These are phyloP conservation scores for Idaea straminata DNA, from an alignment of 2,888 invertebrate species.

Conservation along the genomic window DNA sequence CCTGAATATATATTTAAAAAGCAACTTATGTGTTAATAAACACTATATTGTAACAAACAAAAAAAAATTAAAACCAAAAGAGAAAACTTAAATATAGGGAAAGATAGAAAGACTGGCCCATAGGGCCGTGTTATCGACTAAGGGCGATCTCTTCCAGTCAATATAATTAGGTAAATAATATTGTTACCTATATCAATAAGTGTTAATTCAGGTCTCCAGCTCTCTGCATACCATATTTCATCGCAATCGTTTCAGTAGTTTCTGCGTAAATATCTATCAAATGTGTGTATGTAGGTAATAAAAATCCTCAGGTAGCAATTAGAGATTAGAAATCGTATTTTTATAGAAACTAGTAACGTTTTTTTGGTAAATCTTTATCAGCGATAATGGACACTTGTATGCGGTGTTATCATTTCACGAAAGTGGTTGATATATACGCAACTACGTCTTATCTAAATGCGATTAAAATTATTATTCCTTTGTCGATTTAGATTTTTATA, in stretches of 20 bases:
- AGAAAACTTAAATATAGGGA: too few relatives aligned
- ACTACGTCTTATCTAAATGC: neutral
- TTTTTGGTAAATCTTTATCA: neutral
- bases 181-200: too few relatives aligned
- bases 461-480: neutral
- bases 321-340: neutral
- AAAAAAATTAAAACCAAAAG: too few relatives aligned
- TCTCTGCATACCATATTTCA: neutral
- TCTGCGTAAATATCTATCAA: neutral
- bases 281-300: neutral
- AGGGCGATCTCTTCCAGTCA: too few relatives aligned
- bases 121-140: too few relatives aligned
- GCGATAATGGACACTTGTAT: neutral
- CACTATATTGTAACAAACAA: too few relatives aligned
- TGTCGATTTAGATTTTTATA: neutral
- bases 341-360: neutral
- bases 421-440: neutral
- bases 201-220: neutral
- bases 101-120: too few relatives aligned
- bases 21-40: neutral
- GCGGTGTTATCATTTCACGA: neutral
- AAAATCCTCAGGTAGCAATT: constrained; percentile 1
- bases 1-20: neutral
- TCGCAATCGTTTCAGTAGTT: neutral
- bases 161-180: too few relatives aligned